These are phyloP conservation scores for Uloborus diversus DNA, from an alignment of 1,140 invertebrate species.

Conservation along the genomic window DNA sequence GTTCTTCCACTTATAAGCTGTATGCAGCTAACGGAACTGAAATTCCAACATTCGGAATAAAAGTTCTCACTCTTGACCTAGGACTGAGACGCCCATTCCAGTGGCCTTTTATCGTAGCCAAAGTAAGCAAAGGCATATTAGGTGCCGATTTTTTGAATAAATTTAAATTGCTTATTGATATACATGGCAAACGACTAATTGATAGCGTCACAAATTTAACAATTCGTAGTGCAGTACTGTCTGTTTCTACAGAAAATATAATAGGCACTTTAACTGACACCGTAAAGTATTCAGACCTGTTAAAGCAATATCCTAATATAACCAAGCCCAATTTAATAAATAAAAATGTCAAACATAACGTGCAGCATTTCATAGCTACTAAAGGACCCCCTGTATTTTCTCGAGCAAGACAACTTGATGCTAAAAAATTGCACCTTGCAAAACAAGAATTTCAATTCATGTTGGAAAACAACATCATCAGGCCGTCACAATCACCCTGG, in stretches of 20 bases:
- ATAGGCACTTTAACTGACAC: not conserved
- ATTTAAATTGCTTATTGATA: constrained; percentile 13
- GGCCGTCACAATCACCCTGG: not conserved
- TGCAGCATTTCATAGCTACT: not conserved
- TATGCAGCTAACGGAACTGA: constrained; percentile 6
- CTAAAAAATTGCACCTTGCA: not conserved
- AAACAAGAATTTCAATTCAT: constrained; percentile 21
- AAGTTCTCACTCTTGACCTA: constrained; percentile 1
- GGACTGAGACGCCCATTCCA: constrained; percentile 3
- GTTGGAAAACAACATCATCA: constrained; percentile 4
- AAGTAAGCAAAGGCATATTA: constrained; percentile 12
- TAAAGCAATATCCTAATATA: not conserved
- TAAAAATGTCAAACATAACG: not conserved
- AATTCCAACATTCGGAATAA: constrained; percentile 1
- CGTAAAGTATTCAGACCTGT: not conserved
- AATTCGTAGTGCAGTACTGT: not conserved
- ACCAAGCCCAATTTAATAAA: not conserved
- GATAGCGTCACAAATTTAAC: not conserved
- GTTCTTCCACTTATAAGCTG: not conserved
- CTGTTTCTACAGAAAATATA: not conserved
- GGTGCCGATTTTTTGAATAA: constrained; percentile 26
- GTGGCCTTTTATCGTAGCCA: constrained; percentile 5
- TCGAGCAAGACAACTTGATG: constrained; percentile 6
- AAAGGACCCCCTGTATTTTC: constrained; percentile 8
- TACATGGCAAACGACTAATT: constrained; percentile 12